Conservation (phyloP, 1,140 invertebrate species). For the Drosophila kanapiae region DNA sequence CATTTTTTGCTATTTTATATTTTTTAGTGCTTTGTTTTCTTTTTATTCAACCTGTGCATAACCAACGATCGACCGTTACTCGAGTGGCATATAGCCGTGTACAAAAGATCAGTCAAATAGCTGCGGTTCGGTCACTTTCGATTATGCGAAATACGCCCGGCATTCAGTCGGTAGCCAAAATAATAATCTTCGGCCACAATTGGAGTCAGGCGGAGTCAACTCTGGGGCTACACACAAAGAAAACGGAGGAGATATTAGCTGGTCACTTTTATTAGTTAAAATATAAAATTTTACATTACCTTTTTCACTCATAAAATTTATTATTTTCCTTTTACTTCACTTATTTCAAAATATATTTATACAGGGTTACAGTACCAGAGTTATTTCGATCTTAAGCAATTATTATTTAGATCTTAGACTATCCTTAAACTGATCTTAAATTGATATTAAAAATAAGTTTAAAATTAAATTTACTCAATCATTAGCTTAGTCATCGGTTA, state of each 20-base stretch:
- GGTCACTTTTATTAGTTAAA: not conserved
- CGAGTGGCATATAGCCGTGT: slow-evolving; percentile 23
- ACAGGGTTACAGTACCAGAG: too few relatives aligned
- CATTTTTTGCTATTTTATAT: slow-evolving; percentile 61
- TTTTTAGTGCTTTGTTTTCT: slow-evolving; percentile 13
- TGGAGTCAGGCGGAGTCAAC: slow-evolving; percentile 37
- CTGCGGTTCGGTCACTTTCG: slow-evolving; percentile 84
- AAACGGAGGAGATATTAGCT: not conserved
- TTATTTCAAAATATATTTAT: too few relatives aligned
- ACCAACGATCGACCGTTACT: slow-evolving; percentile 60
- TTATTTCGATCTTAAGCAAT: too few relatives aligned
- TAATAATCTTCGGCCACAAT: slow-evolving; percentile 78
- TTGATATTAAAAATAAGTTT: too few relatives aligned
- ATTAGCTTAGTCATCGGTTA: too few relatives aligned
- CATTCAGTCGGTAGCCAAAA: slow-evolving; percentile 75
- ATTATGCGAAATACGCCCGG: slow-evolving; percentile 80
- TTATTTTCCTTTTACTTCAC: too few relatives aligned
- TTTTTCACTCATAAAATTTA: too few relatives aligned
- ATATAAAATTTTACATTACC: not conserved
- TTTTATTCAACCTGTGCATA: slow-evolving; percentile 68
- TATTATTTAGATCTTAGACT: too few relatives aligned
- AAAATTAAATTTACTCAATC: too few relatives aligned
- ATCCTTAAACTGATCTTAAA: too few relatives aligned
- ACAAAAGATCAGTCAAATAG: slow-evolving; percentile 75
- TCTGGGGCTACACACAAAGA: not conserved